These are phyloP conservation scores for Rhagoletis pomonella DNA, from an alignment of 1,140 invertebrate genomes.

Conservation along the genomic window DNA sequence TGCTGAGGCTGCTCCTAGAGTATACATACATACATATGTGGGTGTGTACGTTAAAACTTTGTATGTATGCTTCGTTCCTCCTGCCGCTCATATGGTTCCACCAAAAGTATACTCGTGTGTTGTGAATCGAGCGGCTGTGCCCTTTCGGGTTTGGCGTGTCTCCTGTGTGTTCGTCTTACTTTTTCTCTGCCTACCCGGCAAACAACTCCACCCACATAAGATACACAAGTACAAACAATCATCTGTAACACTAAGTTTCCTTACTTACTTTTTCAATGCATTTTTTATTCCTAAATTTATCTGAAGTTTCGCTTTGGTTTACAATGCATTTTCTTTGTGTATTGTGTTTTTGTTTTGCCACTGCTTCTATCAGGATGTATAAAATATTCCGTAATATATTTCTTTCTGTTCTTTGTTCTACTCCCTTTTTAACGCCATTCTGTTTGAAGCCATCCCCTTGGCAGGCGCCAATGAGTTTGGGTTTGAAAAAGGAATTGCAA, in stretches of 20 bases:
- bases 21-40: not conserved
- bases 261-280: not conserved
- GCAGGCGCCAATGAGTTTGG: too few species aligned
- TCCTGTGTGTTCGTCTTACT: slow-evolving; percentile 9
- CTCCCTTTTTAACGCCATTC: too few species aligned
- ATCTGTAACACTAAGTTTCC: not conserved
- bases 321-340: not conserved
- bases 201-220: not conserved
- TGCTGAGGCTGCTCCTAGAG: not conserved
- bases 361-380: not conserved
- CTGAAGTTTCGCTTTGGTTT: not conserved
- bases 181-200: not conserved
- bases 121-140: slow-evolving; percentile 20
- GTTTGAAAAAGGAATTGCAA: too few species aligned
- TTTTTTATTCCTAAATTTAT: not conserved
- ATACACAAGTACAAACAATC: too few species aligned
- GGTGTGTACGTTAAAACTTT: slow-evolving; percentile 19
- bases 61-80: slow-evolving; percentile 25
- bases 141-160: slow-evolving; percentile 16
- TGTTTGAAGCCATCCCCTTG: too few species aligned
- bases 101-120: not conserved
- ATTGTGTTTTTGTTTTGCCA: not conserved
- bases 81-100: not conserved
- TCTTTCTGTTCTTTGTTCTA: too few species aligned
- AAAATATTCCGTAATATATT: not conserved